A percentile compares a stretch with the other conserved stretches of the same genome.
phyloP scores from a whole-genome alignment of 2,113 vertebrate genomes.

The Odocoileus hemionus region DNA sequence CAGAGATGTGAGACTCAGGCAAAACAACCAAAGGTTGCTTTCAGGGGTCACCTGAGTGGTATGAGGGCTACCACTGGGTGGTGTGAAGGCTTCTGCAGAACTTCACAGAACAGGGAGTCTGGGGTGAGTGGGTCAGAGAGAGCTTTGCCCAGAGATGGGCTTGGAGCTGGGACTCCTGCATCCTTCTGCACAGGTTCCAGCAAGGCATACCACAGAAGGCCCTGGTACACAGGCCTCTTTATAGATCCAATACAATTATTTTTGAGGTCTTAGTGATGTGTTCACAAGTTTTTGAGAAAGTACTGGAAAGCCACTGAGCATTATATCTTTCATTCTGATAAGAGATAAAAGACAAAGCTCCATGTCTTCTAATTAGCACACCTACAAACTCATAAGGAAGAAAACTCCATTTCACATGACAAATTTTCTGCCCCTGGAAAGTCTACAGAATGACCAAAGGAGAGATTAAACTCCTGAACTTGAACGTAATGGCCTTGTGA shows the following conservation, averaged over 20 bases:
- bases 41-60: not conserved
- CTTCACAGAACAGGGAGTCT: not conserved
- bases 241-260: not conserved
- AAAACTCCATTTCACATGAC: not conserved
- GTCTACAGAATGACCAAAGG: not conserved
- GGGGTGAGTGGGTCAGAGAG: not conserved
- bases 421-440: not conserved
- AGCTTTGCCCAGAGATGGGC: not conserved
- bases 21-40: not conserved
- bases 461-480: not conserved
- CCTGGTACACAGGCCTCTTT: not conserved
- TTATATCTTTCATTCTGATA: not conserved
- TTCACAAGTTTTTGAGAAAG: not conserved
- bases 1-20: not conserved
- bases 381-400: not conserved
- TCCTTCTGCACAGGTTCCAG: not conserved
- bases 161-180: not conserved
- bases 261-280: not conserved
- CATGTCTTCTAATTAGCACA: not conserved
- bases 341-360: not conserved
- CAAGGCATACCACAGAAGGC: not conserved
- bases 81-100: not conserved
- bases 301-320: not conserved
- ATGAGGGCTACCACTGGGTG: not conserved
- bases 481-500: not conserved